A percentile compares a stretch with the other conserved stretches of the same genome.
These are phyloP conservation scores for Carollia perspicillata DNA, from an alignment of 2,113 vertebrate species.

Conservation along the genomic window DNA sequence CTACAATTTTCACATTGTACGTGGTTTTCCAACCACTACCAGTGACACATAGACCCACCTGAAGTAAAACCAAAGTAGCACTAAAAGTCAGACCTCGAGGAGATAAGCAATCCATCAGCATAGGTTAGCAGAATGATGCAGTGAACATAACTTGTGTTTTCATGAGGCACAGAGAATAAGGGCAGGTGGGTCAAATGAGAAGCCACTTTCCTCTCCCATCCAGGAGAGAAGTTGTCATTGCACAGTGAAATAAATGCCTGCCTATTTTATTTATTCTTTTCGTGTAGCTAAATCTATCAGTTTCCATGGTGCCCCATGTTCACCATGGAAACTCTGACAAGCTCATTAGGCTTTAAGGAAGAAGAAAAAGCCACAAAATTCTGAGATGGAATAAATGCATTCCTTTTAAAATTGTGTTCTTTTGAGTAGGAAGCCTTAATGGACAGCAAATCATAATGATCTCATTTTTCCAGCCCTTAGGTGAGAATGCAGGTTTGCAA, in stretches of 20 bases:
- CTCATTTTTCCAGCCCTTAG: constrained; percentile 47
- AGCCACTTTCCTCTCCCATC: constrained; percentile 23
- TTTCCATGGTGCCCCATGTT: constrained; percentile 75
- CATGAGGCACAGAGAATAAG: not conserved
- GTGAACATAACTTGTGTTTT: not conserved
- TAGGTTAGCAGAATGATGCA: not conserved
- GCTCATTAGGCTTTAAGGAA: constrained; percentile 68
- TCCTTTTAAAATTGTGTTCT: constrained; percentile 63
- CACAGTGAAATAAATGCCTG: constrained; percentile 67
- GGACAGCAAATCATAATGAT: constrained; percentile 43
- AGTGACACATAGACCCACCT: not conserved
- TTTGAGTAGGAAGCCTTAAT: constrained; percentile 56
- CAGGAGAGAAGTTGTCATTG: constrained; percentile 53
- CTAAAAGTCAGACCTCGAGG: not conserved
- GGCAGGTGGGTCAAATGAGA: constrained; percentile 17
- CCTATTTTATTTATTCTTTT: constrained; percentile 79
- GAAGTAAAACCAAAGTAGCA: not conserved
- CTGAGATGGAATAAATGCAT: constrained; percentile 63
- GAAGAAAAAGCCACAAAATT: constrained; percentile 54
- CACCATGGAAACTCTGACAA: constrained; percentile 80
- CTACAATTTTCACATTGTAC: not conserved
- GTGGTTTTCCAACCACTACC: not conserved
- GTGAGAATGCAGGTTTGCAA: not conserved
- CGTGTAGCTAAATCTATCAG: constrained; percentile 78
- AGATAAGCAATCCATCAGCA: not conserved